Evolutionary conservation across 35 echinoderm and acorn worm genomes (phyloP).

Genomic region (Amphiura filiformis): DNA sequence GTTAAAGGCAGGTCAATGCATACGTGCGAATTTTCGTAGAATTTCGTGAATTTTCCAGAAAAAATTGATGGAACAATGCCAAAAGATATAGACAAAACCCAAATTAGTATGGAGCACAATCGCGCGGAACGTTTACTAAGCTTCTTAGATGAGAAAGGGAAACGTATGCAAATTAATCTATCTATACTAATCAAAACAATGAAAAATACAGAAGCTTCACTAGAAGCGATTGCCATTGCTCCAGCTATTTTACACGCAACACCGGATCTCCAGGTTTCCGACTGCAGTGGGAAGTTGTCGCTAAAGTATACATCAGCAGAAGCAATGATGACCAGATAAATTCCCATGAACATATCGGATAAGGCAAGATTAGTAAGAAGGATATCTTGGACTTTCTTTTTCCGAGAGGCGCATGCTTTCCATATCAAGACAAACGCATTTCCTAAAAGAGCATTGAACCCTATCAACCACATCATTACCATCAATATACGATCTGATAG

Average conservation of each 20-base stretch:
- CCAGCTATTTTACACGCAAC: slow-evolving; percentile 46
- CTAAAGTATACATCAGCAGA: slow-evolving; percentile 44
- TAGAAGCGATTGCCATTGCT: slow-evolving; percentile 41
- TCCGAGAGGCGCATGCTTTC: slow-evolving; percentile 6
- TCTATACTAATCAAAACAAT: slow-evolving; percentile 57
- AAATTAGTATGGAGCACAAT: background rate
- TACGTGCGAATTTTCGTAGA: slow-evolving; percentile 57
- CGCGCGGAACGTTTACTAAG: slow-evolving; percentile 24
- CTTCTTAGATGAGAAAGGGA: slow-evolving; percentile 48
- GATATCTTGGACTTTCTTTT: slow-evolving; percentile 27
- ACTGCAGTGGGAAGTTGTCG: slow-evolving; percentile 42
- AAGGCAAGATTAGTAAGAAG: slow-evolving; percentile 58
- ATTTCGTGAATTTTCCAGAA: slow-evolving; percentile 14
- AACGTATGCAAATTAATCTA: slow-evolving; percentile 57
- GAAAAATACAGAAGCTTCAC: no score
- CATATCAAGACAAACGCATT: slow-evolving; percentile 55
- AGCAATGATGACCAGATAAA: slow-evolving; percentile 68
- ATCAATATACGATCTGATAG: slow-evolving; percentile 31
- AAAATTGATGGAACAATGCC: slow-evolving; percentile 43
- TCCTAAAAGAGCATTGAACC: slow-evolving; percentile 48
- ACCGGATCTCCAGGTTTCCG: no score
- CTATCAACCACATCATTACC: slow-evolving; percentile 53
- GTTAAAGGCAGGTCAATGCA: slow-evolving; percentile 51
- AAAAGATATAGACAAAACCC: slow-evolving; percentile 30
- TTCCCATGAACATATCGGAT: slow-evolving; percentile 63